phyloP scores from a whole-genome alignment of 2,113 vertebrate genomes.

The Alethe diademata region DNA sequence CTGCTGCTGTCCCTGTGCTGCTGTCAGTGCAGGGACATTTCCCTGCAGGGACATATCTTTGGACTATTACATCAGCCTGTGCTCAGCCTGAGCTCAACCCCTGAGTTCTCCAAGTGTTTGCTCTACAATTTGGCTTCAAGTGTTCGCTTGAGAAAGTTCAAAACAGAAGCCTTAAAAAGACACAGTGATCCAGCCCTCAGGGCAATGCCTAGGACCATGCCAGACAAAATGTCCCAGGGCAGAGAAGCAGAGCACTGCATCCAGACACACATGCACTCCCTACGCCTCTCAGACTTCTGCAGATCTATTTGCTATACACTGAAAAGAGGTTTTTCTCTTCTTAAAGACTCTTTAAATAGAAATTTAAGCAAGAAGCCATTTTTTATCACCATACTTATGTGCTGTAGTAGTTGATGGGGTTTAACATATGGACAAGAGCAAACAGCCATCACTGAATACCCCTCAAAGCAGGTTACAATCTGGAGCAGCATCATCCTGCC shows the following conservation, averaged over 20 bases:
- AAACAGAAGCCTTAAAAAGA: constrained; percentile 63
- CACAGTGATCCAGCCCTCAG: background rate
- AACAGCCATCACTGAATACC: background rate
- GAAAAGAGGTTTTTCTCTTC: background rate
- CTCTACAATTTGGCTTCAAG: background rate
- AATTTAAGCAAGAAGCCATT: background rate
- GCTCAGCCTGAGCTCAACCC: constrained; percentile 27
- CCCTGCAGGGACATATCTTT: constrained; percentile 63
- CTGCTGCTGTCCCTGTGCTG: background rate
- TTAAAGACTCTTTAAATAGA: background rate
- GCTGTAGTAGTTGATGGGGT: background rate
- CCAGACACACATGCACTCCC: background rate
- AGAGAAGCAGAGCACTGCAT: background rate
- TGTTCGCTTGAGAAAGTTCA: background rate
- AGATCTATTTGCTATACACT: background rate
- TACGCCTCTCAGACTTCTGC: rapidly evolving
- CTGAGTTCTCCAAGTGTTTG: constrained; percentile 31
- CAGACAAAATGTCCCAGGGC: background rate
- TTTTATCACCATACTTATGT: background rate
- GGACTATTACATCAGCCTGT: constrained; percentile 65
- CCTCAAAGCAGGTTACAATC: background rate
- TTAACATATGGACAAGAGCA: background rate
- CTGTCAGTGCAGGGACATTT: background rate
- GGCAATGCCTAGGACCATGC: background rate
- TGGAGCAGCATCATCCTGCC: background rate